These are phyloP conservation scores for Amazonetta brasiliensis DNA, from an alignment of 2,797 vertebrate genomes.

Conservation along the genomic window DNA sequence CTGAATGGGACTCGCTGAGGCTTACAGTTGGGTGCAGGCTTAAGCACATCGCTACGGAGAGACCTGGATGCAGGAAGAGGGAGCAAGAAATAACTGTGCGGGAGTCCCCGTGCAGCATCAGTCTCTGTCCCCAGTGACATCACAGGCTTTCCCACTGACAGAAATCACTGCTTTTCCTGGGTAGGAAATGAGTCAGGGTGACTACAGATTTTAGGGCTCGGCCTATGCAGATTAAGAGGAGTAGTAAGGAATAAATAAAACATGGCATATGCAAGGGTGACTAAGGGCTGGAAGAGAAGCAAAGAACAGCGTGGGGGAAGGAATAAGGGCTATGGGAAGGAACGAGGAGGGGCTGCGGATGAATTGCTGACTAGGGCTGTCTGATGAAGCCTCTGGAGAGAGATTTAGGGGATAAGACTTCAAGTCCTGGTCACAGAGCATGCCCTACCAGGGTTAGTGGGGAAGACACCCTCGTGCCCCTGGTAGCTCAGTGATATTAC, in stretches of 20 bases:
- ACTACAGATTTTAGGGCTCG: constrained; percentile 13
- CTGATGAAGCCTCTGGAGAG: not conserved
- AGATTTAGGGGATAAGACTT: not conserved
- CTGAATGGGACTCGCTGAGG: constrained; percentile 38
- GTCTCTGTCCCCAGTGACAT: constrained; percentile 44
- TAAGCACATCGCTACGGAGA: constrained; percentile 26
- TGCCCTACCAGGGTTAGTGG: not conserved
- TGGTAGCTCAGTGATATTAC: not conserved
- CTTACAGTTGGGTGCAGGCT: constrained; percentile 35
- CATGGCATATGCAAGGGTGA: not conserved
- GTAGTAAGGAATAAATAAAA: constrained; percentile 50
- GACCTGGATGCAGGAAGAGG: constrained; percentile 33
- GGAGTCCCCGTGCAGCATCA: not conserved
- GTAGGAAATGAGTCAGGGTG: constrained; percentile 64
- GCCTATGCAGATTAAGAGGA: constrained; percentile 50
- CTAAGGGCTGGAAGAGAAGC: constrained; percentile 20
- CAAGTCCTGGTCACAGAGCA: not conserved
- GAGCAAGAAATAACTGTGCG: constrained; percentile 17
- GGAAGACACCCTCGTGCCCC: not conserved
- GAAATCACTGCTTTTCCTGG: constrained; percentile 7
- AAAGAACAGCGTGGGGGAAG: not conserved
- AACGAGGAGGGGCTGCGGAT: not conserved
- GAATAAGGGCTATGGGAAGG: not conserved
- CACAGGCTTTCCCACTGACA: constrained; percentile 44
- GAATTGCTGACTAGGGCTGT: not conserved